A percentile compares a stretch with the other conserved stretches of the same genome.
phyloP scores from a whole-genome alignment of 1,140 invertebrate genomes.

The Dinothrombium tinctorium region DNA sequence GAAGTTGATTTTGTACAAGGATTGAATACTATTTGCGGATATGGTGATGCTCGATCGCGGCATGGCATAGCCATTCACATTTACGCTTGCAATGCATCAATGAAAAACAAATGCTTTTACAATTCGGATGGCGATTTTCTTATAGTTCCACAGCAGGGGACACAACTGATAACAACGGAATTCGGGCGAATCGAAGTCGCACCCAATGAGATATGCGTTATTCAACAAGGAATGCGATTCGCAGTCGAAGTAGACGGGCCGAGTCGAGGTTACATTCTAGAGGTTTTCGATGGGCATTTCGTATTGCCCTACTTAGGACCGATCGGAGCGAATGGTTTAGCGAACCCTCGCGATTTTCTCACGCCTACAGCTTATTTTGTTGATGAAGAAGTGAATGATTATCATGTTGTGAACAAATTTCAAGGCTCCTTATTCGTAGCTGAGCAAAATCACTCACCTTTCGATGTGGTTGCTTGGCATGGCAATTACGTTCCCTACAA shows the following conservation, averaged over 20 bases:
- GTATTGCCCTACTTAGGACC: constrained; percentile 76
- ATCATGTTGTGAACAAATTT: constrained; percentile 61
- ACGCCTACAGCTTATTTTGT: constrained; percentile 68
- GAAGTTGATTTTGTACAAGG: constrained; percentile 65
- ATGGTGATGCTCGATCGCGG: constrained; percentile 53
- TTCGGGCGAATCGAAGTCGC: constrained; percentile 64
- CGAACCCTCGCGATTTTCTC: constrained; percentile 81
- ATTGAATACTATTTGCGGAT: constrained; percentile 72
- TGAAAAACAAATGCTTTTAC: constrained; percentile 64
- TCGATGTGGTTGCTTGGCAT: constrained; percentile 97
- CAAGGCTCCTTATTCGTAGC: constrained; percentile 66
- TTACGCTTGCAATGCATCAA: constrained; percentile 64
- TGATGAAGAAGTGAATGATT: constrained; percentile 34
- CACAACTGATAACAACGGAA: constrained; percentile 65
- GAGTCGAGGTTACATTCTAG: constrained; percentile 75
- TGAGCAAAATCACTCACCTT: constrained; percentile 65
- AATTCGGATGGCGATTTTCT: constrained; percentile 92
- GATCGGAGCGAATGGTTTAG: constrained; percentile 91
- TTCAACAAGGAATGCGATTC: constrained; percentile 84
- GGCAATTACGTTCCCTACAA: constrained; percentile 97
- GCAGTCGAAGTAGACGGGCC: constrained; percentile 41
- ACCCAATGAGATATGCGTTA: constrained; percentile 91
- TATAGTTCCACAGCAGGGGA: constrained; percentile 79
- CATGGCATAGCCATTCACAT: constrained; percentile 69
- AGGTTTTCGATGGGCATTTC: constrained; percentile 87